Conservation (phyloP, 2,888 invertebrate genomes). For the Hydrotaea cyrtoneurina region DNA sequence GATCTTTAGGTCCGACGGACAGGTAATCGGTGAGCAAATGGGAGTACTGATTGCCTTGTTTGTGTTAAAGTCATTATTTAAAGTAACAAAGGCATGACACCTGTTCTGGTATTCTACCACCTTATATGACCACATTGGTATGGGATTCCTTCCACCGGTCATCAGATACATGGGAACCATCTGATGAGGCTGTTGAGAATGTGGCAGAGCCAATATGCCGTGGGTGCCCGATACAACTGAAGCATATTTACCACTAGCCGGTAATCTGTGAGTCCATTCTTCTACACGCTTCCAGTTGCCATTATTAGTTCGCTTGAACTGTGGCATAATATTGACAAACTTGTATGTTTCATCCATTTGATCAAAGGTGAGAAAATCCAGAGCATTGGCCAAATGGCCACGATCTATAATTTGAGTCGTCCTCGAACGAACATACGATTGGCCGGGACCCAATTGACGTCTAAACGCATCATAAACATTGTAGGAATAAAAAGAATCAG, state of each 20-base stretch:
- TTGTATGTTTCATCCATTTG: constrained; percentile 81
- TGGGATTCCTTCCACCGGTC: constrained; percentile 39
- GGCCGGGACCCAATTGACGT: constrained; percentile 32
- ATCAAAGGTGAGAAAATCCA: constrained; percentile 80
- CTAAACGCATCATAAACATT: constrained; percentile 62
- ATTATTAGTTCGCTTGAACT: constrained; percentile 82
- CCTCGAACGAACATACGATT: constrained; percentile 38
- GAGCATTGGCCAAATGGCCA: constrained; percentile 81
- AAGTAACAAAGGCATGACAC: constrained; percentile 53
- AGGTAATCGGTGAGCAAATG: constrained; percentile 26
- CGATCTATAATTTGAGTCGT: constrained; percentile 74
- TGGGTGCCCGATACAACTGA: constrained; percentile 48
- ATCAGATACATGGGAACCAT: constrained; percentile 46
- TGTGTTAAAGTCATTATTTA: constrained; percentile 55
- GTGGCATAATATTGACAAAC: constrained; percentile 81
- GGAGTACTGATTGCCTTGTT: not conserved
- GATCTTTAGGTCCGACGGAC: constrained; percentile 42
- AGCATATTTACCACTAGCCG: constrained; percentile 11
- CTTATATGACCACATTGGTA: constrained; percentile 59
- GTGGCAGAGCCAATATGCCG: constrained; percentile 31
- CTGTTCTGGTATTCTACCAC: constrained; percentile 43
- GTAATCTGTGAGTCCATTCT: constrained; percentile 64
- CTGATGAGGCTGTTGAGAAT: not conserved
- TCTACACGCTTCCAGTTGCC: constrained; percentile 83
- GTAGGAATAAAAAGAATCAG: constrained; percentile 66